Conservation (phyloP, 2,888 invertebrate species). For the Gari tellinella region DNA sequence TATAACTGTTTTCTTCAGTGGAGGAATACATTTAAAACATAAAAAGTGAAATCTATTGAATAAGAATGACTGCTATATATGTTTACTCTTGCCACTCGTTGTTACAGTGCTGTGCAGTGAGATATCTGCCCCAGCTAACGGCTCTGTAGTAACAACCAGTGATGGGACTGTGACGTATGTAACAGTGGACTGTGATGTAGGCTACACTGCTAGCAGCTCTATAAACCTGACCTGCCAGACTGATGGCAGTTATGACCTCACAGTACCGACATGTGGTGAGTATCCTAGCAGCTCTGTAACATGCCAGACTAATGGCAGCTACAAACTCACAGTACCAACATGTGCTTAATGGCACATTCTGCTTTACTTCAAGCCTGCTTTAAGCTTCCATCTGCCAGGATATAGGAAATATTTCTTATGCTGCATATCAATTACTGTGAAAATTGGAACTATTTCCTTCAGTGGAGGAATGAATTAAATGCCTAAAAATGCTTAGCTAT, state of each 20-base stretch:
- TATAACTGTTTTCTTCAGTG: too few species aligned
- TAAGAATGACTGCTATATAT: too few species aligned
- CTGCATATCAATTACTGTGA: too few species aligned
- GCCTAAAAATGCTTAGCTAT: too few species aligned
- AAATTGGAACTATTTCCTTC: too few species aligned
- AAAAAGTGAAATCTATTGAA: too few species aligned
- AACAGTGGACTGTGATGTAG: constrained; percentile 41
- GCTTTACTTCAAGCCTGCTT: too few species aligned
- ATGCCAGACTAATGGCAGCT: constrained; percentile 47
- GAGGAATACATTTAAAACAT: too few species aligned
- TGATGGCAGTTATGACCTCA: constrained; percentile 36
- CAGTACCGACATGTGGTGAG: constrained; percentile 45
- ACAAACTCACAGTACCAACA: constrained; percentile 13
- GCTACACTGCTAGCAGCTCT: constrained; percentile 27
- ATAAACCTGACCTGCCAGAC: constrained; percentile 30
- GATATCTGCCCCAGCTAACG: constrained; percentile 14
- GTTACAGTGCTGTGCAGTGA: constrained; percentile 14
- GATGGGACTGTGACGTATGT: constrained; percentile 27
- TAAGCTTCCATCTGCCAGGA: too few species aligned
- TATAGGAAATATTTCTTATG: too few species aligned
- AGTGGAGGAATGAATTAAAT: too few species aligned
- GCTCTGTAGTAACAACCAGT: constrained; percentile 4
- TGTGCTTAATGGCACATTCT: constrained; percentile 57
- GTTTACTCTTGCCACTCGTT: neutral
- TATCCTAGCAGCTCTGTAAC: too few species aligned